phyloP scores from a whole-genome alignment of 2,113 vertebrate species.

The Neotoma lepida region DNA sequence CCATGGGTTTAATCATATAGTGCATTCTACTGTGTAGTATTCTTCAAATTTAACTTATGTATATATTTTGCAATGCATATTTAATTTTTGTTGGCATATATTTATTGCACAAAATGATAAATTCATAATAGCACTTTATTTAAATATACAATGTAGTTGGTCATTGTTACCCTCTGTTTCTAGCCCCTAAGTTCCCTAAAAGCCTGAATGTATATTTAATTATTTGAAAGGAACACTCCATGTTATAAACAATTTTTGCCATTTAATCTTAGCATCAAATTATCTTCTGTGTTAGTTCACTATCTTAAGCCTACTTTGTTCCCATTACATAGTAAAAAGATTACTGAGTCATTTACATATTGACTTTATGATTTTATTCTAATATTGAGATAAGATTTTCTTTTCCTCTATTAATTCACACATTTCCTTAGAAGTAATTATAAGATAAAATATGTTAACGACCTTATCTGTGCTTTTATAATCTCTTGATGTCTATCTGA shows the following conservation, averaged over 20 bases:
- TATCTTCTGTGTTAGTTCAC: not conserved
- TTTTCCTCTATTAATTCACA: not conserved
- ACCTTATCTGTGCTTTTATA: not conserved
- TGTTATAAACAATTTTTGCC: not conserved
- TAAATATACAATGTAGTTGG: not conserved
- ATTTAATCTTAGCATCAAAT: not conserved
- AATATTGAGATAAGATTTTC: not conserved
- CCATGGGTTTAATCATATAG: not conserved
- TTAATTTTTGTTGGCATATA: not conserved
- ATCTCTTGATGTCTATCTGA: not conserved
- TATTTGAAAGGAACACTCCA: not conserved
- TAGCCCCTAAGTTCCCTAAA: not conserved
- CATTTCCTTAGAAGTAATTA: constrained; percentile 13
- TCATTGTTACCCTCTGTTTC: not conserved
- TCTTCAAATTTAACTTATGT: not conserved
- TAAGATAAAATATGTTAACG: not conserved
- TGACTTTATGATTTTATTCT: not conserved
- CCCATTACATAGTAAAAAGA: not conserved
- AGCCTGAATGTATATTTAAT: not conserved
- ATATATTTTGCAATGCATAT: not conserved
- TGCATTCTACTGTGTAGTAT: not conserved
- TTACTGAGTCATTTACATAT: not conserved
- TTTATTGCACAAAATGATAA: not conserved
- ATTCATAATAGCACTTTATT: not conserved
- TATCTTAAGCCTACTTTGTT: not conserved